Evolutionary conservation across 2,113 vertebrate genomes (phyloP).

Genomic region (Limnothrissa miodon): DNA sequence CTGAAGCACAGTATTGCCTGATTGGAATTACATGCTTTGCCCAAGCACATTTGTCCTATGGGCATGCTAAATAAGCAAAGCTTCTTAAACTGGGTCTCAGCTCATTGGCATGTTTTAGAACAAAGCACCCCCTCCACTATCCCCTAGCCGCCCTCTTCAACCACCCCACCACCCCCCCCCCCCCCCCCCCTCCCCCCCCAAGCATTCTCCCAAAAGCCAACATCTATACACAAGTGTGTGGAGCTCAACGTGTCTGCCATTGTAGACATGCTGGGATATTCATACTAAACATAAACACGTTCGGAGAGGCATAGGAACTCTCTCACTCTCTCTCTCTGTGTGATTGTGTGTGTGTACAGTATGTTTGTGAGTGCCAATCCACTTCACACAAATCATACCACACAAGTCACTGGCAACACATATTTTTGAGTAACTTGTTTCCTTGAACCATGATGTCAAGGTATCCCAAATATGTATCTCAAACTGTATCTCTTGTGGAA

Average conservation of each 20-base stretch:
- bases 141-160: background rate
- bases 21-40: constrained; percentile 58
- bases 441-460: background rate
- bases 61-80: constrained; percentile 54
- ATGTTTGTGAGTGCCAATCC: background rate
- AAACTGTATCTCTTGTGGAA: too few species aligned
- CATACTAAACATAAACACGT: background rate
- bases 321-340: background rate
- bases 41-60: constrained; percentile 53
- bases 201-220: constrained; percentile 43
- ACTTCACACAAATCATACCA: background rate
- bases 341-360: background rate
- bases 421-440: background rate
- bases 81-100: constrained; percentile 53
- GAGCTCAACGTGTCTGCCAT: background rate
- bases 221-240: constrained; percentile 36
- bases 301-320: background rate
- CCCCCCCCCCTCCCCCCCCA: constrained; percentile 9
- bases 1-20: constrained; percentile 64
- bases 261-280: background rate
- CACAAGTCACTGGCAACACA: background rate
- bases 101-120: background rate
- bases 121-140: background rate
- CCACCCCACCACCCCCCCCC: background rate
- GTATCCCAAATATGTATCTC: background rate